Evolutionary conservation across 2,113 vertebrate species (phyloP).

Genomic region (Isurus oxyrinchus): DNA sequence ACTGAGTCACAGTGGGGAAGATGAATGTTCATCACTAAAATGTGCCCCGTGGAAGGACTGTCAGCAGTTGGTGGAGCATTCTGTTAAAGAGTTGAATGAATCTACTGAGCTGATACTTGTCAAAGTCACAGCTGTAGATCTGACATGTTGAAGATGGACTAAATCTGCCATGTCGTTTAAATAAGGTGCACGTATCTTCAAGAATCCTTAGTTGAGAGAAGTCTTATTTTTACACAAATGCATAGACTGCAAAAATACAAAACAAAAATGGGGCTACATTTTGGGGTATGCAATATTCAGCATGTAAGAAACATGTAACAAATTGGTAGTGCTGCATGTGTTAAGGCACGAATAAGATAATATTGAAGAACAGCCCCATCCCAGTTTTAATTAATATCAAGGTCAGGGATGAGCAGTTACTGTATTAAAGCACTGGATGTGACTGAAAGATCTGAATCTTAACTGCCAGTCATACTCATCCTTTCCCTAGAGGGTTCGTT

Average conservation of each 20-base stretch:
- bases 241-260: neutral
- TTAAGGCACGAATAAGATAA: neutral
- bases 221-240: neutral
- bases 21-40: slow-evolving; percentile 48
- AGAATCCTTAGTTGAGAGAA: neutral
- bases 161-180: slow-evolving; percentile 29
- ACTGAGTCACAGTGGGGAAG: slow-evolving; percentile 43
- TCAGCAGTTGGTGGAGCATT: slow-evolving; percentile 48
- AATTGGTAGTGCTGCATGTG: neutral
- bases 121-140: slow-evolving; percentile 41
- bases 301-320: neutral
- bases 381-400: slow-evolving; percentile 16
- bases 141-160: slow-evolving; percentile 27
- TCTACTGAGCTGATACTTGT: slow-evolving; percentile 39
- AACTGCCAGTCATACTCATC: neutral
- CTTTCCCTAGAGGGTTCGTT: neutral
- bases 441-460: neutral
- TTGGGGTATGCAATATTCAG: neutral
- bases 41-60: slow-evolving; percentile 51
- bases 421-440: neutral
- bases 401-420: neutral
- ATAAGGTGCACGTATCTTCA: neutral
- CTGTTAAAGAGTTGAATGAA: slow-evolving; percentile 47
- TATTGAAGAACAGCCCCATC: neutral
- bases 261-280: neutral